Evolutionary conservation across 2,113 vertebrate genomes (phyloP).

Genomic region (Otis tarda): DNA sequence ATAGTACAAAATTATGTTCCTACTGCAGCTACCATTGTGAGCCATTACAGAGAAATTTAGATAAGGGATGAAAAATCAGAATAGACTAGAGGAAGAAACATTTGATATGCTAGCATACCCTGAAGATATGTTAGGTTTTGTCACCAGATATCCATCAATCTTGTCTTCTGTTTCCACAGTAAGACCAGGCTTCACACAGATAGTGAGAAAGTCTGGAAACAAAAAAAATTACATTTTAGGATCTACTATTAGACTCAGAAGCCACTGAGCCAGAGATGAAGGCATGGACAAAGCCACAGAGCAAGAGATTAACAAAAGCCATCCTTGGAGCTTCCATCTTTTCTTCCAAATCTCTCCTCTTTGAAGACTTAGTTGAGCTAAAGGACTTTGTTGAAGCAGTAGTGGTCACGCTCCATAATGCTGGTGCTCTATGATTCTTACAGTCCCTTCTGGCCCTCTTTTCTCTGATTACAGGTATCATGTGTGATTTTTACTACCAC

Average conservation of each 20-base stretch:
- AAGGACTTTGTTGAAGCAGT: not conserved
- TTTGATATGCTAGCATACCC: not conserved
- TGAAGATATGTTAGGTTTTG: not conserved
- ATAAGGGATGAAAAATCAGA: not conserved
- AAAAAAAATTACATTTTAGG: not conserved
- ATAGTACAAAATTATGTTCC: not conserved
- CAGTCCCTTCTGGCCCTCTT: not conserved
- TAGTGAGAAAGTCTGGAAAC: not conserved
- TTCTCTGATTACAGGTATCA: not conserved
- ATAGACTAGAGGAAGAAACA: not conserved
- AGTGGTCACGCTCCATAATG: not conserved
- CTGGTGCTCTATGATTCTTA: not conserved
- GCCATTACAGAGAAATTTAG: not conserved
- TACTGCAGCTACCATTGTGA: not conserved
- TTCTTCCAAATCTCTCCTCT: too few species aligned
- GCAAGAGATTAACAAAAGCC: rapidly evolving
- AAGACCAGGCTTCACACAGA: not conserved
- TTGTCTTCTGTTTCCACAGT: not conserved
- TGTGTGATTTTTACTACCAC: not conserved
- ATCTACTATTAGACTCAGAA: not conserved
- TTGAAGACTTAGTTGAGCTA: not conserved
- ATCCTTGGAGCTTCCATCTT: not conserved
- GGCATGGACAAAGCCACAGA: not conserved
- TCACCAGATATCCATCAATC: not conserved
- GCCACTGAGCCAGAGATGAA: not conserved